Evolutionary conservation across 37 sponge, comb jelly and placozoan species (phyloP), one percentile per base, ranked within the genome.

Genomic region (Beroe ovata): DNA sequence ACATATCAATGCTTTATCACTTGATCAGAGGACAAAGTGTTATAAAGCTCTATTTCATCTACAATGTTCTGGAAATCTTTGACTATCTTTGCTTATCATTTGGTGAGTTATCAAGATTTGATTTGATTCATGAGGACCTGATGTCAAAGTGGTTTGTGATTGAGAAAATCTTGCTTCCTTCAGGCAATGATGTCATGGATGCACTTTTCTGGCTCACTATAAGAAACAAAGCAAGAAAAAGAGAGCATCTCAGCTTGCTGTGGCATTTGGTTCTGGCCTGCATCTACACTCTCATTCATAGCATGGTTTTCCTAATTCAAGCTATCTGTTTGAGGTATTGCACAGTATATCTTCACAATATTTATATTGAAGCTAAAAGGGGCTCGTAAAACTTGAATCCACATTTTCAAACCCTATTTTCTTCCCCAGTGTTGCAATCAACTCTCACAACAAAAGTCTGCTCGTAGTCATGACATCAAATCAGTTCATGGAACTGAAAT

Each of bases 401-500:
- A 58, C 59, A 58, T n/a, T 22, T 23, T 63, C n/a, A 8, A 63
- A 14, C 26, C 64, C 21, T 3, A 69, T 69, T 34, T 69, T 8
- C 20, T 34, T 39, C 4, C 93, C 94, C 71, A 94, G 93, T 89
- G 96, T 97, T 64, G 99, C 99, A 60, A 93, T 97, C 88, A 97
- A 97, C 90, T 94, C 95, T 1, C 93, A 97, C 84, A 94, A 91
- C 64, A 92, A 92, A 88, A 91, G 91, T 41, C 60, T 94, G 19
- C 91, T 94, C 0, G 92, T 92, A 32, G 93, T 97, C 71, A 92
- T 97, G 94, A 71, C 95, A 21, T 96, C 96, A 37, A 97, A 97
- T 60, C 95, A 97, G 89, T 97, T 94, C 93, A 96, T 97, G 59
- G 99, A 97, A 89, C 90, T 97, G 69, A 97, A 97, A 61, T 93